A percentile compares a stretch with the other conserved stretches of the same genome.
phyloP scores from a whole-genome alignment of 2,113 vertebrate species.

The Lamprotornis superbus region DNA sequence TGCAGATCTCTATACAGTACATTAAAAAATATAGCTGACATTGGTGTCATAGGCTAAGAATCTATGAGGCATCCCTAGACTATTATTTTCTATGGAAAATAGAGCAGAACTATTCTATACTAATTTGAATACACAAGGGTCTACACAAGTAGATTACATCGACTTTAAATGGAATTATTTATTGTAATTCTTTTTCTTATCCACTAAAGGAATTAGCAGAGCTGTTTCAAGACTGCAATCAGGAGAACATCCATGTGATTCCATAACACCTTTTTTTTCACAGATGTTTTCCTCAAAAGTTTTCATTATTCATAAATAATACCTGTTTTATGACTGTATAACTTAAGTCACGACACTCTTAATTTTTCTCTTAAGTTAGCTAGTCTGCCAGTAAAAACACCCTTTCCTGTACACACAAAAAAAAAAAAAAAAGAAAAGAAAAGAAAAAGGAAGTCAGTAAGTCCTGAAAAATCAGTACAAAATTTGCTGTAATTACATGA shows the following conservation, averaged over 20 bases:
- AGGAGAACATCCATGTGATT: neutral
- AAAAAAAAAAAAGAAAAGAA: neutral
- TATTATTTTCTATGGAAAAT: neutral
- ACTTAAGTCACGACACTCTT: neutral
- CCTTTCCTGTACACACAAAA: neutral
- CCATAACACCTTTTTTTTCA: neutral
- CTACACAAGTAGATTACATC: neutral
- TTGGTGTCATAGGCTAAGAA: neutral
- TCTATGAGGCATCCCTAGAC: neutral
- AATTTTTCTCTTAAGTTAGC: neutral
- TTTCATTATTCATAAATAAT: neutral
- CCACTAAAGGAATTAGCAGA: neutral
- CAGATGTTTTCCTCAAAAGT: neutral
- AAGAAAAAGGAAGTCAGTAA: neutral
- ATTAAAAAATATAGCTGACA: neutral
- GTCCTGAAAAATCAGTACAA: neutral
- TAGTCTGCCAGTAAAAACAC: neutral
- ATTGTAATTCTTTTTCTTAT: neutral
- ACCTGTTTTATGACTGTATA: neutral
- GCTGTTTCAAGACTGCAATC: neutral
- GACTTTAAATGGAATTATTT: neutral
- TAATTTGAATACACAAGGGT: neutral
- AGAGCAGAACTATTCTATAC: neutral
- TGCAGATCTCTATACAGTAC: neutral
- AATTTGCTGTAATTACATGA: neutral